Percentiles rank a stretch among this genome's conserved stretches.
phyloP scores from a whole-genome alignment of 2,888 invertebrate species.

The Cyclophora albipunctata region DNA sequence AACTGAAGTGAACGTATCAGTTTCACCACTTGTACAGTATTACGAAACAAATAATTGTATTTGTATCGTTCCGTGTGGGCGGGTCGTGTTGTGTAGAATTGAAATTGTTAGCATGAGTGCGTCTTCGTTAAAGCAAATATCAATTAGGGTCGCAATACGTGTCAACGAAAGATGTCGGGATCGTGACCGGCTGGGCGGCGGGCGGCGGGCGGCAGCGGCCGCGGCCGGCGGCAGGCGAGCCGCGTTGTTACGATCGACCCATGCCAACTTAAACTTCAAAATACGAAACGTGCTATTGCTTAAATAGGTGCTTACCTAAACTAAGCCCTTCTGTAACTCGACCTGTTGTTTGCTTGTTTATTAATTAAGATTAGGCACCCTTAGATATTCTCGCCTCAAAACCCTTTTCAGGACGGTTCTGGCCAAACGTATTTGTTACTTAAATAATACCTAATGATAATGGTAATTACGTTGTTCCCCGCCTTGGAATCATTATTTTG shows the following conservation, averaged over 20 bases:
- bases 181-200: slow-evolving; percentile 31
- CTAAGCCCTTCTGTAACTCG: slow-evolving; percentile 40
- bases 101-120: slow-evolving; percentile 40
- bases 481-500: slow-evolving; percentile 25
- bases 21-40: too few relatives aligned
- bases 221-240: slow-evolving; percentile 11
- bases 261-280: slow-evolving; percentile 42
- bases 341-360: slow-evolving; percentile 56
- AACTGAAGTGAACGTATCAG: background rate
- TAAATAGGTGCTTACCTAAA: slow-evolving; percentile 60
- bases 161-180: slow-evolving; percentile 36
- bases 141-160: slow-evolving; percentile 55
- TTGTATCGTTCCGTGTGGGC: background rate
- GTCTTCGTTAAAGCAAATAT: slow-evolving; percentile 57
- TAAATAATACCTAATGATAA: slow-evolving; percentile 26
- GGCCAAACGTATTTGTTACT: slow-evolving; percentile 25
- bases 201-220: slow-evolving; percentile 6
- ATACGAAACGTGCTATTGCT: slow-evolving; percentile 64
- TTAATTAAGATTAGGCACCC: slow-evolving; percentile 53
- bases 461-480: slow-evolving; percentile 26
- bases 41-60: too few relatives aligned
- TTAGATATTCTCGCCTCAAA: slow-evolving; percentile 32
- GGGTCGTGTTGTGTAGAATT: slow-evolving; percentile 26
- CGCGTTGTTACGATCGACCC: slow-evolving; percentile 18
- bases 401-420: slow-evolving; percentile 30